phyloP scores from a whole-genome alignment of 2,113 vertebrate species.

The Pandion haliaetus region DNA sequence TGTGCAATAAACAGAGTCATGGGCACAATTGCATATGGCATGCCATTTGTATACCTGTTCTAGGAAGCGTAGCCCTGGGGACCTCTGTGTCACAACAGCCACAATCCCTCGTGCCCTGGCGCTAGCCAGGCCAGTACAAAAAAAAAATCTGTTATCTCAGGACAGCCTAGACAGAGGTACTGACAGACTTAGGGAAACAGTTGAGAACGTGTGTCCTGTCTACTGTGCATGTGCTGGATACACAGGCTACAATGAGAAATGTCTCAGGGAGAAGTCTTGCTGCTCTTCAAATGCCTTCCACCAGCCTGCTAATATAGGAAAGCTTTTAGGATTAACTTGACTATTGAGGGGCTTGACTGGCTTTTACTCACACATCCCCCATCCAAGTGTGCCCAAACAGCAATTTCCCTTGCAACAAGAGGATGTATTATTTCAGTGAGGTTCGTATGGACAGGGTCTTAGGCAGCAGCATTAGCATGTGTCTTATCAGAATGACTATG shows the following conservation, averaged over 20 bases:
- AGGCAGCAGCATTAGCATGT: neutral
- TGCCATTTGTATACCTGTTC: accelerated
- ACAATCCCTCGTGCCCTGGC: neutral
- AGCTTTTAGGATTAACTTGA: neutral
- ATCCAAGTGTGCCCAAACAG: neutral
- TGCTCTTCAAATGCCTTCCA: neutral
- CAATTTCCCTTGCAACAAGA: neutral
- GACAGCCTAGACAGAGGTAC: neutral
- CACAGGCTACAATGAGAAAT: neutral
- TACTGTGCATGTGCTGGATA: neutral
- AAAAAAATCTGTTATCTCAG: neutral
- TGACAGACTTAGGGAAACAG: neutral
- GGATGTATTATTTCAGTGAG: neutral
- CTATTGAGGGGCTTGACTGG: neutral
- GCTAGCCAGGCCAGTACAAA: neutral
- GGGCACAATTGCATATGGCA: too few relatives aligned
- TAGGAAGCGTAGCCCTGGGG: neutral
- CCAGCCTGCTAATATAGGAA: neutral
- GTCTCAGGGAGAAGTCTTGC: neutral
- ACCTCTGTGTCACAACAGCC: neutral
- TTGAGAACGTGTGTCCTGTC: neutral
- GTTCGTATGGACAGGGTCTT: neutral
- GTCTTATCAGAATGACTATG: neutral
- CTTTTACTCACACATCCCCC: neutral
- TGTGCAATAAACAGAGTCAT: neutral